Evolutionary conservation across 2,888 invertebrate genomes (phyloP), one percentile per base, ranked within the genome.

Genomic region (Lasioglossum vierecki): DNA sequence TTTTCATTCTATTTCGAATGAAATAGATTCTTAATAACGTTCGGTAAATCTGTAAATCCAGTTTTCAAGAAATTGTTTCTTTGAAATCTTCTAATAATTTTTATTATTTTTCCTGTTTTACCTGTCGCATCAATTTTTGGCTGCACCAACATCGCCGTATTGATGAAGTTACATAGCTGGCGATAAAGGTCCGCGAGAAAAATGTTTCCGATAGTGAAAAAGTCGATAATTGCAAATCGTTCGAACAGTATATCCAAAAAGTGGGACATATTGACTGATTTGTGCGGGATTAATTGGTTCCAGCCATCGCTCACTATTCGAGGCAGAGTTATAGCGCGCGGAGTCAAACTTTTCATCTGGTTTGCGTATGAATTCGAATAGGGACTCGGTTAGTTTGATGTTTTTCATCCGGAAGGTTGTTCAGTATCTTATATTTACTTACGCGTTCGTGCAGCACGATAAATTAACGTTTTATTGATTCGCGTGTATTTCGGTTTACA

Each of bases 141-240:
- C 35, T 39, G 39, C 39, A 63, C 63, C 2, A 5, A 15, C 15
- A 30, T 0, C 30, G 15, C 15, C 6, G 22, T 2, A 22, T 39
- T 68, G 39, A 68, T 39, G 11, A 68, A 18, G 68, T 68, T 68
- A 11, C 39, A 22, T 9, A 35, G 4, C 39, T 11, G 35, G 39
- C 39, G 68, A 39, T 39, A 22, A 68, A 39, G 22, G 39, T 39
- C 39, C 22, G 4, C 39, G 22, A 39, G 68, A 39, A 35, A 35
- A 68, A 68, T 39, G 39, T 39, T 68, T 68, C 39, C 68, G 11
- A 22, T 18, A 39, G 68, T 22, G 35, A 39, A 68, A 22, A 68
- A 39, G 39, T 68, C 68, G 68, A 68, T 68, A 39, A 68, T 39
- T 39, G 68, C 39, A 39, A 35, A 68, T 68, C 68, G 68, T 68